A percentile compares a stretch with the other conserved stretches of the same genome.
Evolutionary conservation across 2,888 invertebrate species (phyloP).

Genomic region (Diachrysia chrysitis): DNA sequence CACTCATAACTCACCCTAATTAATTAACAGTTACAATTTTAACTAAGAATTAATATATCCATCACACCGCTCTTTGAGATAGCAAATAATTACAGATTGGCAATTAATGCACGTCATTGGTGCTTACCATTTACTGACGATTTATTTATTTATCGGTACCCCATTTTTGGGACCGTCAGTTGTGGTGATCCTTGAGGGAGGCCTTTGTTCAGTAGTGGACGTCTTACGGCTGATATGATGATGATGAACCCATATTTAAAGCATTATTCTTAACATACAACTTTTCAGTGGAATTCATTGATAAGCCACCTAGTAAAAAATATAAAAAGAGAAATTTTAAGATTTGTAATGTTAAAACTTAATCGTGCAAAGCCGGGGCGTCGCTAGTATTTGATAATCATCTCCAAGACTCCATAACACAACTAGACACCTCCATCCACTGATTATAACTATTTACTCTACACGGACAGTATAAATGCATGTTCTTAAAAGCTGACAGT

Average conservation of each 20-base stretch:
- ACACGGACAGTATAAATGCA: conserved; percentile 36
- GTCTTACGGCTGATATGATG: too few relatives aligned
- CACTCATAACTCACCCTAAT: conserved; percentile 30
- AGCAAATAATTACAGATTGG: conserved; percentile 16
- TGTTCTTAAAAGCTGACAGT: conserved; percentile 40
- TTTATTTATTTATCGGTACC: not conserved
- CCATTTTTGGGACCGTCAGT: too few relatives aligned
- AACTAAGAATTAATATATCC: conserved; percentile 11
- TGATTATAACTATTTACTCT: conserved; percentile 41
- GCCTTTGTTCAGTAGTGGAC: too few relatives aligned
- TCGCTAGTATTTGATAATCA: conserved; percentile 1
- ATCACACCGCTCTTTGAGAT: conserved; percentile 10
- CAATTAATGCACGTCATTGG: not conserved
- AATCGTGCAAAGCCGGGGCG: too few relatives aligned
- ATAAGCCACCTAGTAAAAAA: too few relatives aligned
- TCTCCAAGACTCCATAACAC: conserved; percentile 22
- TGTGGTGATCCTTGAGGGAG: too few relatives aligned
- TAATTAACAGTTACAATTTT: conserved; percentile 19
- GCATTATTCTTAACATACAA: too few relatives aligned
- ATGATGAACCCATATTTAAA: not conserved
- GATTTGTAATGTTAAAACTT: too few relatives aligned
- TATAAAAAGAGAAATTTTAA: too few relatives aligned
- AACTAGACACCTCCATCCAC: conserved; percentile 37
- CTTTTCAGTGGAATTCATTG: too few relatives aligned
- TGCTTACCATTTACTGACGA: not conserved